phyloP scores from a whole-genome alignment of 2,113 vertebrate genomes.

The Ceuthmochares aereus region DNA sequence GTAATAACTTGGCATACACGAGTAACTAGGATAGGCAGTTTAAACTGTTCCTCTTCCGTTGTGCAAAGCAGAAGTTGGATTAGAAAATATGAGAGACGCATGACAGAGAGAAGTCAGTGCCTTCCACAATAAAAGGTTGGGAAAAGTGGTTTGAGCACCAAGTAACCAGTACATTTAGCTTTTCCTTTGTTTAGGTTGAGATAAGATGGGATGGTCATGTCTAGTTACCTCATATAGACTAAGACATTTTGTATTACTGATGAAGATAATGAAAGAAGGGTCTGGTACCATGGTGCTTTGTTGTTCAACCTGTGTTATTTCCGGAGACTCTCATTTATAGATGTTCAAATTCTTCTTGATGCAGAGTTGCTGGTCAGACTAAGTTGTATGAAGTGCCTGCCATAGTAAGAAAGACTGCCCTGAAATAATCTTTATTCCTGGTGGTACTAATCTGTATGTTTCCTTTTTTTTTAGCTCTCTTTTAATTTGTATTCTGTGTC shows the following conservation, averaged over 20 bases:
- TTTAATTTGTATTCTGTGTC: not conserved
- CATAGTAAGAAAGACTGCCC: not conserved
- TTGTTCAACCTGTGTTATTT: not conserved
- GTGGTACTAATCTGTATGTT: not conserved
- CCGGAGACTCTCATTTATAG: not conserved
- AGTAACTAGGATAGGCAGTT: not conserved
- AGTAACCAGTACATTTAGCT: not conserved
- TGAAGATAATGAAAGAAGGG: not conserved
- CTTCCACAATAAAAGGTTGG: not conserved
- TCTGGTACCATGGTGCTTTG: not conserved
- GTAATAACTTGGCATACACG: not conserved
- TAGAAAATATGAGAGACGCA: not conserved
- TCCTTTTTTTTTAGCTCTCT: not conserved
- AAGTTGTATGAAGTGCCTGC: not conserved
- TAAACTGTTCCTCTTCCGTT: not conserved
- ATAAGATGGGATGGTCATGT: not conserved
- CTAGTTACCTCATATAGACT: not conserved
- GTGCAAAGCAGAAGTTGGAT: not conserved
- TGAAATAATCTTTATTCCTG: not conserved
- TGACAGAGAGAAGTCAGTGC: not conserved
- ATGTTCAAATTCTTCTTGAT: not conserved
- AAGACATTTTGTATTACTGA: not conserved
- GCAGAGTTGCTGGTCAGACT: not conserved
- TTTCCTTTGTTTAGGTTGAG: not conserved
- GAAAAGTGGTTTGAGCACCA: not conserved